Conservation (phyloP, 2,797 vertebrate genomes). For the Valencia hispanica region DNA sequence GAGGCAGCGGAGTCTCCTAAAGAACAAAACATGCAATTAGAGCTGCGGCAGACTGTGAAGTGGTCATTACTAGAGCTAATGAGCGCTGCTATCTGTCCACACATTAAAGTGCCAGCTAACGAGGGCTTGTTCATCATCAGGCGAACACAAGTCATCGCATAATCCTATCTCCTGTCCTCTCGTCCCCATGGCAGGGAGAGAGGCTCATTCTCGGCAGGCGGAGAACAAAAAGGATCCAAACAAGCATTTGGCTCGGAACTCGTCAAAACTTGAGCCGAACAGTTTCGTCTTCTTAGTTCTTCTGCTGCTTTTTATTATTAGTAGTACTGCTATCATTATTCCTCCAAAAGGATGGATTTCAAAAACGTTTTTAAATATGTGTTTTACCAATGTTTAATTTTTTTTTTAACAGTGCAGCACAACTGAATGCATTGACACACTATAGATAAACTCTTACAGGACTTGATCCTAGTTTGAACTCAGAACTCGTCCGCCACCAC, state of each 20-base stretch:
- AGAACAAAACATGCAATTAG: conserved; percentile 83
- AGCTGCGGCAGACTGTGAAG: conserved; percentile 73
- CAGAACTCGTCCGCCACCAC: conserved; percentile 53
- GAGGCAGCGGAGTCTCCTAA: conserved; percentile 48
- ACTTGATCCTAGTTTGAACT: conserved; percentile 42
- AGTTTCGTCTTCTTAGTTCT: background rate
- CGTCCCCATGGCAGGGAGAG: conserved; percentile 54
- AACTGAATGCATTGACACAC: background rate
- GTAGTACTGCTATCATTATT: background rate
- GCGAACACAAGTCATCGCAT: conserved; percentile 77
- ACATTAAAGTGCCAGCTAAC: conserved; percentile 81
- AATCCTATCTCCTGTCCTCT: conserved; percentile 80
- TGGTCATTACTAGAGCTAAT: conserved; percentile 84
- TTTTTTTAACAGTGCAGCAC: background rate
- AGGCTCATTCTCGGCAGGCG: conserved; percentile 58
- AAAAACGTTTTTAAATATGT: background rate
- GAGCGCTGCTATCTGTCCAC: conserved; percentile 78
- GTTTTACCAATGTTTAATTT: background rate
- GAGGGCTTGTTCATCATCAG: conserved; percentile 85
- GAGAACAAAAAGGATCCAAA: conserved; percentile 59
- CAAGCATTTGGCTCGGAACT: conserved; percentile 39
- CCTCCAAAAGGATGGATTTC: background rate
- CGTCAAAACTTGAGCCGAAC: conserved; percentile 44
- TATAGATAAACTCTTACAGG: conserved; percentile 16
- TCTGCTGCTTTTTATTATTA: background rate